Evolutionary conservation across 2,888 invertebrate genomes (phyloP).

Genomic region (Dryococelus australis): DNA sequence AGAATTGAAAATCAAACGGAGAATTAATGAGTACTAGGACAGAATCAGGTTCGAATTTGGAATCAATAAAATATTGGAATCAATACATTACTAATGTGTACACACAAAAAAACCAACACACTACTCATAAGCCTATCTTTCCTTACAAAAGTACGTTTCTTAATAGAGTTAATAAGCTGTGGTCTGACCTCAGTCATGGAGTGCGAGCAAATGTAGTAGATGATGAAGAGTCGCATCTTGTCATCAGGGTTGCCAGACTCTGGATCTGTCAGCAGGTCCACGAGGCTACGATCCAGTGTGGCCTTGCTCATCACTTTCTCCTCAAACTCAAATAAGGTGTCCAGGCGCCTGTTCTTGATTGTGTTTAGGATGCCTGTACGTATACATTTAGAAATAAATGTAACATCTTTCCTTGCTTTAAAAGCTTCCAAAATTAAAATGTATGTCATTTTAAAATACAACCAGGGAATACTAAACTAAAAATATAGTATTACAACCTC

Average conservation of each 20-base stretch:
- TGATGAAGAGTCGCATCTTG: constrained; percentile 91
- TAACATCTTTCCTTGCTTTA: constrained; percentile 29
- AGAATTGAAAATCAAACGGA: too few species aligned
- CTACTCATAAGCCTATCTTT: too few species aligned
- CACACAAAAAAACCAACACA: too few species aligned
- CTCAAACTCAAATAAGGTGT: constrained; percentile 96
- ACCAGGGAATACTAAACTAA: too few species aligned
- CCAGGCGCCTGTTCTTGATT: constrained; percentile 89
- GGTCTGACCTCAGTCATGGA: constrained; percentile 73
- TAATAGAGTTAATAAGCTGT: not conserved
- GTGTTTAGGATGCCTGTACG: constrained; percentile 75
- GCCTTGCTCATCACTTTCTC: constrained; percentile 96
- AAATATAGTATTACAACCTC: too few species aligned
- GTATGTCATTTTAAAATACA: too few species aligned
- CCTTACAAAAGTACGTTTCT: not conserved
- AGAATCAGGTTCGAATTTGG: too few species aligned
- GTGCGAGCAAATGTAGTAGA: constrained; percentile 87
- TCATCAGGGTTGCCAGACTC: constrained; percentile 90
- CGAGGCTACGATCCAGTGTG: constrained; percentile 80
- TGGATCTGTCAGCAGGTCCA: constrained; percentile 86
- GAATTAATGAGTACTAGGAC: too few species aligned
- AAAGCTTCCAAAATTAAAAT: not conserved
- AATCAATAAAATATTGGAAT: too few species aligned
- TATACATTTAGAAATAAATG: not conserved
- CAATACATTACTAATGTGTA: too few species aligned